Evolutionary conservation across 2,888 invertebrate species (phyloP).

Genomic region (Drosophila kuntzei): DNA sequence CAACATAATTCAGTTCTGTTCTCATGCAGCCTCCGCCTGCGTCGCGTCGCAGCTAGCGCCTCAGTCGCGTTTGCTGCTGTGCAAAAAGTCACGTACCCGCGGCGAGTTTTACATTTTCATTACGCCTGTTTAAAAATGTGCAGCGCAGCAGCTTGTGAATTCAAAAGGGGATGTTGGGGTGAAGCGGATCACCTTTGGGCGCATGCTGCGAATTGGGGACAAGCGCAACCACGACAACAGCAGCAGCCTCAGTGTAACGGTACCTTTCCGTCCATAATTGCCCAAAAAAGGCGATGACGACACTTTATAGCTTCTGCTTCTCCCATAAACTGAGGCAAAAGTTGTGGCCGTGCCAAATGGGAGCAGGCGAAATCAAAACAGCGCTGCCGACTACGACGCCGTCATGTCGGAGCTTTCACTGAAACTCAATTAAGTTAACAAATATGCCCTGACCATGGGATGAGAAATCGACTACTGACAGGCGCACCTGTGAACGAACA

Average conservation of each 20-base stretch:
- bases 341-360: slow-evolving; percentile 23
- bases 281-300: slow-evolving; percentile 62
- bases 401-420: slow-evolving; percentile 44
- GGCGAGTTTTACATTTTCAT: slow-evolving; percentile 63
- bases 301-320: slow-evolving; percentile 44
- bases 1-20: slow-evolving; percentile 47
- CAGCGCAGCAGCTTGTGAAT: slow-evolving; percentile 14
- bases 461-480: slow-evolving; percentile 35
- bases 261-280: slow-evolving; percentile 57
- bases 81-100: slow-evolving; percentile 72
- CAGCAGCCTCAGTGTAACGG: slow-evolving; percentile 37
- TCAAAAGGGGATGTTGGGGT: background rate
- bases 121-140: slow-evolving; percentile 62
- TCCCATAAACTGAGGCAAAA: slow-evolving; percentile 34
- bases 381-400: slow-evolving; percentile 18
- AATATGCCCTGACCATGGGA: slow-evolving; percentile 31
- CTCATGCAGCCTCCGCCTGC: slow-evolving; percentile 43
- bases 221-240: slow-evolving; percentile 21
- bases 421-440: slow-evolving; percentile 66
- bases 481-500: slow-evolving; percentile 39
- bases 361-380: slow-evolving; percentile 42
- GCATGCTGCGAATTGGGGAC: slow-evolving; percentile 62
- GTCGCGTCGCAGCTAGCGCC: slow-evolving; percentile 36
- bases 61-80: slow-evolving; percentile 48
- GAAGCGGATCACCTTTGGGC: slow-evolving; percentile 19